Evolutionary conservation across 2,113 vertebrate genomes (phyloP).

Genomic region (Rostratula benghalensis): DNA sequence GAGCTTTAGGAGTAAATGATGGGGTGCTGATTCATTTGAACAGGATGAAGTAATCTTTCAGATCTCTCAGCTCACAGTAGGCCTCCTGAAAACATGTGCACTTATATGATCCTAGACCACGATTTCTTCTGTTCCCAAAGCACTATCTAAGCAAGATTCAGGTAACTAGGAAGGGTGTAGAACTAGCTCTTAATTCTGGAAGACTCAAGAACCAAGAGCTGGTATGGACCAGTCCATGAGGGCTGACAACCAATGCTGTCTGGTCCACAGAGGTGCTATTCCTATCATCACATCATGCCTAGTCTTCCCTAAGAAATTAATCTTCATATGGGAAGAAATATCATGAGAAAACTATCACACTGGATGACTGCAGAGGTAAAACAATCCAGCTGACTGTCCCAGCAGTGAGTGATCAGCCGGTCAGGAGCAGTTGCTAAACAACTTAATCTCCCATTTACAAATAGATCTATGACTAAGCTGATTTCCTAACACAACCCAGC

Average conservation of each 20-base stretch:
- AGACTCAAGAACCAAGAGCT: not conserved
- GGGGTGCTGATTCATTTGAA: not conserved
- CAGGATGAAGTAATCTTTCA: not conserved
- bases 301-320: not conserved
- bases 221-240: not conserved
- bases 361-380: not conserved
- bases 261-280: not conserved
- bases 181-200: not conserved
- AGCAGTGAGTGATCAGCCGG: not conserved
- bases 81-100: not conserved
- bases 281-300: accelerated
- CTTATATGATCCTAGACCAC: not conserved
- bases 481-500: not conserved
- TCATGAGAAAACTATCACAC: not conserved
- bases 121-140: not conserved
- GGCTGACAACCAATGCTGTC: not conserved
- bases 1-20: not conserved
- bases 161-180: not conserved
- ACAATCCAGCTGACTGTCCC: not conserved
- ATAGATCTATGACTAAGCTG: not conserved
- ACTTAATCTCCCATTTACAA: not conserved
- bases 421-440: not conserved
- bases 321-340: not conserved
- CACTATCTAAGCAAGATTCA: not conserved
- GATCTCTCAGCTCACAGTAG: not conserved